Base-by-base conservation (phyloP, 2,797 vertebrate genomes). In the Luscinia megarhynchos region DNA sequence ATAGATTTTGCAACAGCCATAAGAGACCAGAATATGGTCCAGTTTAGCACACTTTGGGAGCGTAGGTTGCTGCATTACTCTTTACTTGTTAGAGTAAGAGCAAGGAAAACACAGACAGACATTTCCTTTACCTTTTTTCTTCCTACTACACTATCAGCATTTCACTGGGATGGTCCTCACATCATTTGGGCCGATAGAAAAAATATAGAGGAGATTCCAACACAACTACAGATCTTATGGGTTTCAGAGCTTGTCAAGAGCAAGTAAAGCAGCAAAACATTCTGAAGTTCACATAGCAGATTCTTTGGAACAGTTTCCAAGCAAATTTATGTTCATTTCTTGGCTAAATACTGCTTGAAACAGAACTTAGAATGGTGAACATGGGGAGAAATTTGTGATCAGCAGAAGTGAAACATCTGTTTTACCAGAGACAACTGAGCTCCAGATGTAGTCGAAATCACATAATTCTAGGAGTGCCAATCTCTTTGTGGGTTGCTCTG, bases 381-480 rank as follows among this genome's bases (percentile, higher is more conserved):
- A 61, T 26, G 55, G 63, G 32, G 67, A 82, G 53, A 91, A 92
- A 85, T 73, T 38, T 93, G 96, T 64, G 63, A 95, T 63, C 67
- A 69, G 58, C 48, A 96, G 94, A 92, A 94, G 70, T 46, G 77
- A 93, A 94, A 93, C 89, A 96, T 86, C 70, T 94, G 94, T 15
- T 89, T 88, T 75, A 92, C 46, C 0, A 0, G 67, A 93, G 69
- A 94, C 85, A 94, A 94, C 74, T 76, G 43, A 95, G 84, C 63
- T 88, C 91, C 91, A 96, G 85, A 94, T 94, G 82, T 57, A 79
- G 78, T 90, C 94, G 95, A 78, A 77, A 94, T 91, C 89, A 88
- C 76, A 83, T 92, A 81, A 92, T 88, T 94, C 91, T 67, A 73
- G 53, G 86, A 90, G 53, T 91, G 92, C 89, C 91, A 93, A 66